Evolutionary conservation across 2,888 invertebrate species (phyloP).

Genomic region (Diaphora mendica): DNA sequence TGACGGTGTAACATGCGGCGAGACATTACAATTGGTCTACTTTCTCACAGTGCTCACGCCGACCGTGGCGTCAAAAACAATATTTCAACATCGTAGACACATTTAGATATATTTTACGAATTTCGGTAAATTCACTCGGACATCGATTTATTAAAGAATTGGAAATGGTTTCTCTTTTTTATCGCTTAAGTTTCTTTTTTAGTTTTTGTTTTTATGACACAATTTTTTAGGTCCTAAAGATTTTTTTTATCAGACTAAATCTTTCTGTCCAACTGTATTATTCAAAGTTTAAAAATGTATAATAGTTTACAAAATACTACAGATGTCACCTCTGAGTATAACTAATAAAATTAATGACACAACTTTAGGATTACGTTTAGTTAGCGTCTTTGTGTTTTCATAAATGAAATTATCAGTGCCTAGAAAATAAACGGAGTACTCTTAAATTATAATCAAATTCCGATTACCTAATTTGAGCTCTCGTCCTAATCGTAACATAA

Average conservation of each 20-base stretch:
- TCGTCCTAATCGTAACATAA: too few species aligned
- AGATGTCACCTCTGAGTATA: not conserved
- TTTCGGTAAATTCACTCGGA: not conserved
- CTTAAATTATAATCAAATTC: too few species aligned
- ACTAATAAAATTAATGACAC: not conserved
- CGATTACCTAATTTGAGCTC: too few species aligned
- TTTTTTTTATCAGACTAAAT: not conserved
- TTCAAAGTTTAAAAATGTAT: not conserved
- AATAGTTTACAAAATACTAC: not conserved
- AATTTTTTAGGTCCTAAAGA: not conserved
- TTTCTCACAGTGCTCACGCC: slow-evolving; percentile 27
- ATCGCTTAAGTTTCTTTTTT: not conserved
- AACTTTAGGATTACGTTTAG: not conserved
- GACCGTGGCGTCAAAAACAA: slow-evolving; percentile 19
- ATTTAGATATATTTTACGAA: slow-evolving; percentile 21
- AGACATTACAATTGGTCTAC: slow-evolving; percentile 25
- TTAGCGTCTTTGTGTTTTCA: too few species aligned
- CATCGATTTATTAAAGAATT: not conserved
- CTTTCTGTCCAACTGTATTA: not conserved
- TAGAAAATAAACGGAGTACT: too few species aligned
- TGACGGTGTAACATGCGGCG: slow-evolving; percentile 17
- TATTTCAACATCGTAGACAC: slow-evolving; percentile 36
- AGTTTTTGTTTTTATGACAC: not conserved
- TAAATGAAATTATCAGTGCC: too few species aligned
- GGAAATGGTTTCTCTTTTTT: not conserved